Base-by-base conservation (phyloP, 2,113 vertebrate species). In the Sterrhoptilus dennistouni region DNA sequence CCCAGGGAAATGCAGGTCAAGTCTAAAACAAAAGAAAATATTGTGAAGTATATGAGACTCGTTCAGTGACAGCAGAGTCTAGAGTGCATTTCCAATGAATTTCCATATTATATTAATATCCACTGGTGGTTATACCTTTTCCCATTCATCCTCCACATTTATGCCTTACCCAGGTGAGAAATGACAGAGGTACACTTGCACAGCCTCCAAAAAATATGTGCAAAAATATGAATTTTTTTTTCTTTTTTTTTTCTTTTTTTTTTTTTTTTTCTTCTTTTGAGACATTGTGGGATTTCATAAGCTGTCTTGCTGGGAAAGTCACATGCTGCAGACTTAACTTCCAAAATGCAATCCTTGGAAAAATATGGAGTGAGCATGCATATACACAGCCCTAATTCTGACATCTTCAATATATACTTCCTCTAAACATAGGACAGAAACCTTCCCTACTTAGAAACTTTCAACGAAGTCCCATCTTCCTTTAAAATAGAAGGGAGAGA, bases 311-410 rank as follows among this genome's bases (percentile, higher is more conserved):
- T 56, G 33, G 44, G 27, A 42, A 83, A 33, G 21, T 49, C 56
- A 33, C 36, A 44, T 23, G 27, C n/a, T 77, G 40, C 31, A 84
- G 31, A 77, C 22, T 64, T 59, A n/a, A 36, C 10, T 61, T 84
- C 72, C 64, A 70, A 74, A 89, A 80, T 33, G 15, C 19, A 84
- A 31, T 45, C 38, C 33, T 59, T 66, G 36, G 24, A 47, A 93
- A 84, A 82, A 82, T 2, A 49, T 0, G 1, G 12, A 59, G 23
- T 23, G 23, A 87, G 12, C 33, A 38, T 4, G 11, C 53, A 65
- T 9, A 50, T 31, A 63, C 11, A n/a, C 52, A 64, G 63, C 29
- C 0, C 0, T 64, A 29, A n/a, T 22, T 68, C 44, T 64, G 63
- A 59, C 40, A 80, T 38, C 59, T 80, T 28, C n/a, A 83, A 56